These are phyloP conservation scores for Megatriorchis doriae DNA, from an alignment of 2,113 vertebrate genomes.

Conservation along the genomic window DNA sequence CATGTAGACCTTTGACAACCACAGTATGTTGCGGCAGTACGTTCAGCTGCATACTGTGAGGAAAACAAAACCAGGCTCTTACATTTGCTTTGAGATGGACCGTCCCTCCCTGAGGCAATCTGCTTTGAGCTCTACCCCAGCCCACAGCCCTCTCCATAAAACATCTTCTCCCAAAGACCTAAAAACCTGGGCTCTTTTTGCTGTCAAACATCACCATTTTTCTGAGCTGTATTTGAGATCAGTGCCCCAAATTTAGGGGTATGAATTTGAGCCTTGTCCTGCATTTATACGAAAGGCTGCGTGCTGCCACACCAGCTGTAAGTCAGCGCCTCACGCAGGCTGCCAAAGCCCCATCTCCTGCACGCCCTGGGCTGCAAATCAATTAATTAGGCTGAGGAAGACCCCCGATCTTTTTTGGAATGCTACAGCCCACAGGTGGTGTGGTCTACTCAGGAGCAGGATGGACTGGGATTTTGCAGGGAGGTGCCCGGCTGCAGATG, in stretches of 20 bases:
- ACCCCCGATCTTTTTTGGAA: not conserved
- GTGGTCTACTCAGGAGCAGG: not conserved
- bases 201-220: not conserved
- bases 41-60: not conserved
- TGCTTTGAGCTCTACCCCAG: not conserved
- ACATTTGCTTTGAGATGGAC: not conserved
- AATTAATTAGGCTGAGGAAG: not conserved
- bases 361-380: not conserved
- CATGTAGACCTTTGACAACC: not conserved
- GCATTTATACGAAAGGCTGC: not conserved
- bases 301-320: not conserved
- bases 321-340: not conserved
- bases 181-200: not conserved
- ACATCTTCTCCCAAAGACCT: not conserved
- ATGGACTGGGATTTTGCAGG: not conserved
- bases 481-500: not conserved
- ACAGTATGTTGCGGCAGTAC: not conserved
- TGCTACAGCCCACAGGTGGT: not conserved
- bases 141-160: not conserved
- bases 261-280: not conserved
- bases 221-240: not conserved
- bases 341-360: not conserved
- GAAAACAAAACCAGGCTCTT: not conserved
- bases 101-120: not conserved
- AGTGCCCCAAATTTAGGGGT: not conserved